Conservation (phyloP, 2,797 vertebrate species). For the Megalops cyprinoides region DNA sequence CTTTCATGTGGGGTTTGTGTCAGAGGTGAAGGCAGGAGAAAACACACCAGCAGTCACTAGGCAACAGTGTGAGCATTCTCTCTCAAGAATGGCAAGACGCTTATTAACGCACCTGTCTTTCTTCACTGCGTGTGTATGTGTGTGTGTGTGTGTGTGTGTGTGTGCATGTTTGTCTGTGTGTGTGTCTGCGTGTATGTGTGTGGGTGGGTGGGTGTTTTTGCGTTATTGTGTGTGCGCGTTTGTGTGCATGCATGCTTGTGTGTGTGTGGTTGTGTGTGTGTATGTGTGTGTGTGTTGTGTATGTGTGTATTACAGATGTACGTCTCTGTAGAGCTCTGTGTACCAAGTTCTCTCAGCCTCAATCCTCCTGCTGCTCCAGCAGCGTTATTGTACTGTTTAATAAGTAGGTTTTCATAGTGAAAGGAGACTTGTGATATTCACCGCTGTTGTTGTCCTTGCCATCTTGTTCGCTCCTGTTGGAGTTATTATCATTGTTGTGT, state of each 20-base stretch:
- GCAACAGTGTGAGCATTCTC: conserved; percentile 73
- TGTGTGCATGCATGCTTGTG: background rate
- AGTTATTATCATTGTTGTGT: too few species aligned
- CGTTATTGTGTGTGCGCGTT: conserved; percentile 8
- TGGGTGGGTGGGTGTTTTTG: background rate
- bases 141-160: background rate
- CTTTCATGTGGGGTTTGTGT: conserved; percentile 28
- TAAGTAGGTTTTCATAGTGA: too few species aligned
- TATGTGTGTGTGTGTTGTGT: conserved; percentile 35
- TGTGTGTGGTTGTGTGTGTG: conserved; percentile 20
- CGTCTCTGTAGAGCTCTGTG: too few species aligned
- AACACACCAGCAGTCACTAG: conserved; percentile 76
- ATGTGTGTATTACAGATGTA: too few species aligned
- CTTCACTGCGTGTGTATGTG: conserved; percentile 51
- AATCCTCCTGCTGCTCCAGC: too few species aligned
- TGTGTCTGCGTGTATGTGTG: too few species aligned
- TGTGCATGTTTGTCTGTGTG: background rate
- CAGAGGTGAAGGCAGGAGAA: conserved; percentile 41
- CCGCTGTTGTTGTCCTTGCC: too few species aligned
- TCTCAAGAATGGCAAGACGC: conserved; percentile 75
- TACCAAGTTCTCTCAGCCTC: too few species aligned
- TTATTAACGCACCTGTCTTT: conserved; percentile 86
- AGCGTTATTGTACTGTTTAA: too few species aligned
- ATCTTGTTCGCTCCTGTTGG: too few species aligned
- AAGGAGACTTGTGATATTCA: too few species aligned